These are phyloP conservation scores for Dione juno DNA, from an alignment of 2,888 invertebrate species.

Conservation along the genomic window DNA sequence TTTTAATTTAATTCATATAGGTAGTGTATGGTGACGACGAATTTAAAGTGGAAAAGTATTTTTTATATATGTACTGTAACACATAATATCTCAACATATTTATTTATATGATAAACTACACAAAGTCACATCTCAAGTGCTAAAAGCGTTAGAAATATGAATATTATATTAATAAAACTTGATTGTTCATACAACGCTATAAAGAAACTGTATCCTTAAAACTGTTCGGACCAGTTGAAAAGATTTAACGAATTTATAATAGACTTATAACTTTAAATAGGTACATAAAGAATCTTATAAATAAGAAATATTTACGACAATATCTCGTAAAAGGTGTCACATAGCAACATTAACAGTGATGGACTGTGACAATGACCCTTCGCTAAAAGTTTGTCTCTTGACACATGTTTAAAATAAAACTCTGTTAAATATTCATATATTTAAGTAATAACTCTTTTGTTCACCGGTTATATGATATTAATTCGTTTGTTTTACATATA, in stretches of 20 bases:
- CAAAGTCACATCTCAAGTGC: background rate
- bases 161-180: background rate
- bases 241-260: conserved; percentile 28
- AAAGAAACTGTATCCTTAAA: background rate
- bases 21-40: too few species aligned
- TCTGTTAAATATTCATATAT: conserved; percentile 17
- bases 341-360: conserved; percentile 33
- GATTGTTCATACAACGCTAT: background rate
- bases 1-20: too few species aligned
- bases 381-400: conserved; percentile 17
- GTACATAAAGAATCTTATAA: conserved; percentile 20
- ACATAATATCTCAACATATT: too few species aligned
- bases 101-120: background rate
- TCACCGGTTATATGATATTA: background rate
- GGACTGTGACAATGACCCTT: conserved; percentile 32
- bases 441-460: background rate
- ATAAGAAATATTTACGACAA: conserved; percentile 23
- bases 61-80: too few species aligned
- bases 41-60: too few species aligned
- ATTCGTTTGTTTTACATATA: background rate
- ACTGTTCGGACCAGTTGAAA: conserved; percentile 7
- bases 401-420: conserved; percentile 20
- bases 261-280: conserved; percentile 17
- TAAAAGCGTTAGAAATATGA: background rate
- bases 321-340: conserved; percentile 26